Percentiles rank a stretch among this genome's conserved stretches.
These are phyloP conservation scores for Sander lucioperca DNA, from an alignment of 2,113 vertebrate genomes.

Conservation along the genomic window DNA sequence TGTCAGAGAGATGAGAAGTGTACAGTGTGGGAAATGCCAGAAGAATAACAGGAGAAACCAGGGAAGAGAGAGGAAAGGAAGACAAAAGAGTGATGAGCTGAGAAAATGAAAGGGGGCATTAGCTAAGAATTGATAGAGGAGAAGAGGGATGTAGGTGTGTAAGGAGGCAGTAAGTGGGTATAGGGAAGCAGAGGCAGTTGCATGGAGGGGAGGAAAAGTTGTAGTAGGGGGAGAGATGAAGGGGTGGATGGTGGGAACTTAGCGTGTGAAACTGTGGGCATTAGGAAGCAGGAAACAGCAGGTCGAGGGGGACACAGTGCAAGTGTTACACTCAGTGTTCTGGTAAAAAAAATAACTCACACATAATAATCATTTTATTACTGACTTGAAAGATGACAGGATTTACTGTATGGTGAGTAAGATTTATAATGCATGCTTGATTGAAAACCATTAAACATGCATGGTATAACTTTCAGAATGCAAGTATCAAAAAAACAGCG, in stretches of 20 bases:
- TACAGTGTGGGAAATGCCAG: conserved; percentile 26
- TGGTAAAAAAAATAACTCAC: conserved; percentile 2
- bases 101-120: conserved; percentile 36
- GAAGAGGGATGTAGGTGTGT: conserved; percentile 34
- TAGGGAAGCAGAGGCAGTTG: conserved; percentile 10
- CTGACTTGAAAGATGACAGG: conserved; percentile 22
- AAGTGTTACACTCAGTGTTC: conserved; percentile 29
- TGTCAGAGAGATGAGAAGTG: conserved; percentile 20
- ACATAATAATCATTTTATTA: conserved; percentile 47
- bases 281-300: conserved; percentile 69
- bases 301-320: conserved; percentile 36
- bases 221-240: conserved; percentile 11
- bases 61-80: neutral
- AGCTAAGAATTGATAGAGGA: conserved; percentile 14
- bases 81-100: conserved; percentile 1
- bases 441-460: conserved; percentile 2
- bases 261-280: conserved; percentile 60
- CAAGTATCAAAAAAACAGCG: neutral
- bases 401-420: neutral
- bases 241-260: conserved; percentile 50
- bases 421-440: neutral
- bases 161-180: conserved; percentile 39
- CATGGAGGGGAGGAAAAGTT: conserved; percentile 39
- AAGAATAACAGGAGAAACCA: neutral
- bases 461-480: neutral